Evolutionary conservation across 2,113 vertebrate species (phyloP).

Genomic region (Microcebus tavaratra): DNA sequence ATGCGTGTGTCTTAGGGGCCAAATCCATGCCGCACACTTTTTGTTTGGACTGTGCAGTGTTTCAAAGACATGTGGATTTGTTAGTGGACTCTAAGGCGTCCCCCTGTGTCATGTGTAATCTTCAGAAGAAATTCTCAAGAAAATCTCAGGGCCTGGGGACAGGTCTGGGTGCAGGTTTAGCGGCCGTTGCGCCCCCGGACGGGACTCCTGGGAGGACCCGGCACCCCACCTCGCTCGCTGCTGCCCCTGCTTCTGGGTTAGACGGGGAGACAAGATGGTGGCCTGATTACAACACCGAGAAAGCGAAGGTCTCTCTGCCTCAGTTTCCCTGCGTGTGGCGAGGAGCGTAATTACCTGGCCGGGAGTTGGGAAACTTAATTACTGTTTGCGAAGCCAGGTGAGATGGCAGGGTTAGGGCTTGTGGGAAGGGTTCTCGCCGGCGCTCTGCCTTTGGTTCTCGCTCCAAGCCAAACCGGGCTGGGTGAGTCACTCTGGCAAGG

Average conservation of each 20-base stretch:
- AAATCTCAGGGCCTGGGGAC: not conserved
- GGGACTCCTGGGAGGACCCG: rapidly evolving
- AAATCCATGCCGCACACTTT: rapidly evolving
- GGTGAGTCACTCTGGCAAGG: not conserved
- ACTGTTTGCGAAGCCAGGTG: not conserved
- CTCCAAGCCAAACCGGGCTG: rapidly evolving
- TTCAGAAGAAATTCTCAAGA: no score
- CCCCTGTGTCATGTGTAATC: not conserved
- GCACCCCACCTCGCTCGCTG: rapidly evolving
- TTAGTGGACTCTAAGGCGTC: not conserved
- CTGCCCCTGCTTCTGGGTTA: not conserved
- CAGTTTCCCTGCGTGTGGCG: slow-evolving; percentile 37
- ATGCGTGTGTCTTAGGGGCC: rapidly evolving
- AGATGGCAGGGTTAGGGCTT: not conserved
- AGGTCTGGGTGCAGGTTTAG: not conserved
- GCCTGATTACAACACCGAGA: not conserved
- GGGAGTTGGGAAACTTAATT: not conserved
- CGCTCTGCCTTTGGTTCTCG: not conserved
- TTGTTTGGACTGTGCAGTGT: not conserved
- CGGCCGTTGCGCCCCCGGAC: rapidly evolving
- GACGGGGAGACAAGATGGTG: rapidly evolving
- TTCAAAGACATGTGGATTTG: not conserved
- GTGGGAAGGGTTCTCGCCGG: no score
- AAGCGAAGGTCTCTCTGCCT: not conserved
- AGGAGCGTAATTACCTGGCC: not conserved